Evolutionary conservation across 2,888 invertebrate genomes (phyloP).

Genomic region (Aricia artaxerxes): DNA sequence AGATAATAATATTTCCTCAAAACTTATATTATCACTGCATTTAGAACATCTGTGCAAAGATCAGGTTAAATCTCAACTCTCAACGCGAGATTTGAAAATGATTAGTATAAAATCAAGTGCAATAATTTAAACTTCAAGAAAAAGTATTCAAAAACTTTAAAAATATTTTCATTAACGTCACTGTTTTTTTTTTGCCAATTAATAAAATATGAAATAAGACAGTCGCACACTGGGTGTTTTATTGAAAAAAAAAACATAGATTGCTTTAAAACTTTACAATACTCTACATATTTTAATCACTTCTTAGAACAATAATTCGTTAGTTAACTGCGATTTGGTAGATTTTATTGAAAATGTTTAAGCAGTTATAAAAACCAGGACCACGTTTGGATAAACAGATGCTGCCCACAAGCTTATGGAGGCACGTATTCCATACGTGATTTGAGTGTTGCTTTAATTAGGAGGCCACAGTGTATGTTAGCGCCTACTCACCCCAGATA

Average conservation of each 20-base stretch:
- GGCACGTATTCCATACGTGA: slow-evolving; percentile 25
- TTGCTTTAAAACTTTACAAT: neutral
- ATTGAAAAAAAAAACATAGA: neutral
- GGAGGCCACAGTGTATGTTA: slow-evolving; percentile 1
- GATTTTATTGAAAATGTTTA: neutral
- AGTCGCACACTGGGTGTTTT: neutral
- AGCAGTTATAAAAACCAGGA: neutral
- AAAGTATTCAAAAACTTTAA: neutral
- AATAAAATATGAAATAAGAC: neutral
- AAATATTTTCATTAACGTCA: neutral
- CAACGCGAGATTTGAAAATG: neutral
- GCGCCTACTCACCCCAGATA: slow-evolving; percentile 14
- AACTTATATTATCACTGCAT: neutral
- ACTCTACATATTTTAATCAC: too few relatives aligned
- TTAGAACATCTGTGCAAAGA: neutral
- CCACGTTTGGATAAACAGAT: neutral
- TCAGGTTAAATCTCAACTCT: neutral
- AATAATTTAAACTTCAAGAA: neutral
- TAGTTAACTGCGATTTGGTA: neutral
- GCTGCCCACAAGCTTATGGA: slow-evolving; percentile 14
- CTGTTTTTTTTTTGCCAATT: neutral
- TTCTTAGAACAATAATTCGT: neutral
- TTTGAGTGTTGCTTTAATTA: slow-evolving; percentile 27
- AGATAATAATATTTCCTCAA: neutral
- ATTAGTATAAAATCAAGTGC: neutral